phyloP scores from a whole-genome alignment of 2,113 vertebrate genomes.

The Paraplagusia blochii region DNA sequence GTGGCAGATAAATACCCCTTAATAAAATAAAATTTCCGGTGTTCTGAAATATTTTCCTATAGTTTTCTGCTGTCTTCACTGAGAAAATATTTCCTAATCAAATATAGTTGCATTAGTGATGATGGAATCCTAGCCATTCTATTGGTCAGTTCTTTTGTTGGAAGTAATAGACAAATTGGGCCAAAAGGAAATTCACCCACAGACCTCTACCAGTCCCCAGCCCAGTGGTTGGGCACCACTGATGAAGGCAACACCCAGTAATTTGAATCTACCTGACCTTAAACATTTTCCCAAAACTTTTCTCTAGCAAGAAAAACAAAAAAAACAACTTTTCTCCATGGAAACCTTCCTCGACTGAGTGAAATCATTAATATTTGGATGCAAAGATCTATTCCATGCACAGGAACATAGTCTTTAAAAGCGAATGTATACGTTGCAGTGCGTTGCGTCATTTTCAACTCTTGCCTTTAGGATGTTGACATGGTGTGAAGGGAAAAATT shows the following conservation, averaged over 20 bases:
- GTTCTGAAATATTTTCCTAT: too few relatives aligned
- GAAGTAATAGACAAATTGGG: too few relatives aligned
- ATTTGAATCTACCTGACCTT: background rate
- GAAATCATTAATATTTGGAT: background rate
- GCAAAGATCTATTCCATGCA: background rate
- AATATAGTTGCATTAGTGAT: too few relatives aligned
- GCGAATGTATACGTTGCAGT: background rate
- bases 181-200: too few relatives aligned
- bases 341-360: background rate
- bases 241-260: constrained; percentile 31
- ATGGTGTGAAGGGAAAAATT: background rate
- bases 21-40: too few relatives aligned
- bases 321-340: background rate
- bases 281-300: too few relatives aligned
- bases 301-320: background rate
- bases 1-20: too few relatives aligned
- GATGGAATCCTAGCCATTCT: too few relatives aligned
- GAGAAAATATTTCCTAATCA: too few relatives aligned
- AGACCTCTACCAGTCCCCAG: too few relatives aligned
- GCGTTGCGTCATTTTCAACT: background rate
- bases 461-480: background rate
- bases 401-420: background rate
- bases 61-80: too few relatives aligned
- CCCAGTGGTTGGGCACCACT: constrained; percentile 15
- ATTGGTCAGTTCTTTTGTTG: too few relatives aligned